phyloP scores from a whole-genome alignment of 2,888 invertebrate species.

The Dryomyza anilis region DNA sequence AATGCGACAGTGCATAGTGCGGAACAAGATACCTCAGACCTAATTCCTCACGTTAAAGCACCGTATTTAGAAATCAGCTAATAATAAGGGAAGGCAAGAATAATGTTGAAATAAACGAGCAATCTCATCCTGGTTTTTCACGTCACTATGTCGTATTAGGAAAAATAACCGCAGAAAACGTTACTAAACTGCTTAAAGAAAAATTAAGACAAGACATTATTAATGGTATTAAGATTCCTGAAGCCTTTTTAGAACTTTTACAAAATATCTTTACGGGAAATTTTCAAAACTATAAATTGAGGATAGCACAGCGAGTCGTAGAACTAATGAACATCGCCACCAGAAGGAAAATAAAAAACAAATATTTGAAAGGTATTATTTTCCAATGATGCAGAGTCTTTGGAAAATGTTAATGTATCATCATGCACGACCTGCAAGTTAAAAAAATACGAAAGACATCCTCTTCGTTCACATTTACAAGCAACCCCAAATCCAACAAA shows the following conservation, averaged over 20 bases:
- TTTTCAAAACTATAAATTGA: background rate
- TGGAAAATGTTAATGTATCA: background rate
- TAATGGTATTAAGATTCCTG: too few species aligned
- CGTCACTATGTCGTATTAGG: too few species aligned
- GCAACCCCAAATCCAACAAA: constrained; percentile 12
- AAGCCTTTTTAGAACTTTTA: too few species aligned
- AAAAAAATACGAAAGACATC: too few species aligned
- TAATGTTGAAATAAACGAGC: constrained; percentile 3
- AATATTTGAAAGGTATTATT: too few species aligned
- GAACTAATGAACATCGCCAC: constrained; percentile 28
- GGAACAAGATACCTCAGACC: constrained; percentile 33
- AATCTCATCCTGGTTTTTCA: too few species aligned
- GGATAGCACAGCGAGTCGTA: constrained; percentile 10
- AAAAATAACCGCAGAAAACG: constrained; percentile 17
- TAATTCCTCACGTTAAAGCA: constrained; percentile 34
- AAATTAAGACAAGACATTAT: too few species aligned
- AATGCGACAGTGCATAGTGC: too few species aligned
- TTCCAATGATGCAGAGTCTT: background rate
- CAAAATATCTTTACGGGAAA: too few species aligned
- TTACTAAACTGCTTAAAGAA: constrained; percentile 28
- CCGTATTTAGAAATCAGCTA: constrained; percentile 34
- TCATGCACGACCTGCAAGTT: constrained; percentile 4
- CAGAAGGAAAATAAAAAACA: constrained; percentile 21
- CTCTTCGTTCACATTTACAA: constrained; percentile 16
- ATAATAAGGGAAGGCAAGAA: constrained; percentile 26